phyloP scores from a whole-genome alignment of 2,888 invertebrate genomes.

The Clitarchus hookeri region DNA sequence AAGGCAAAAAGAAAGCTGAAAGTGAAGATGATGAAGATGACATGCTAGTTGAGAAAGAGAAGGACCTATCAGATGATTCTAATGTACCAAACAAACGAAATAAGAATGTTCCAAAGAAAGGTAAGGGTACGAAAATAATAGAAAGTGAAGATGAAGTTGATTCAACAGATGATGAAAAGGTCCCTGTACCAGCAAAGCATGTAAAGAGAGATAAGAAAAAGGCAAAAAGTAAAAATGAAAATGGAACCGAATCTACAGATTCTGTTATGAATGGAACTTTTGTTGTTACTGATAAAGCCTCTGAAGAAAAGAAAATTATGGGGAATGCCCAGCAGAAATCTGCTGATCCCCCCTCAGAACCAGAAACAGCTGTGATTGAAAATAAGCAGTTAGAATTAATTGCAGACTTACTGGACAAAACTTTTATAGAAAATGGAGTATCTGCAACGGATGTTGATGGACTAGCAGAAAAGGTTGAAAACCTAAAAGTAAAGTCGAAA shows the following conservation, averaged over 20 bases:
- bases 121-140: slow-evolving; percentile 22
- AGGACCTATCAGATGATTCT: slow-evolving; percentile 57
- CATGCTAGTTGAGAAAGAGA: slow-evolving; percentile 47
- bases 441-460: slow-evolving; percentile 49
- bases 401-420: slow-evolving; percentile 18
- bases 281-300: neutral
- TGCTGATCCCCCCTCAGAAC: neutral
- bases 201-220: slow-evolving; percentile 46
- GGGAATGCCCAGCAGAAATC: neutral
- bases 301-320: neutral
- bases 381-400: slow-evolving; percentile 34
- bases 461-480: slow-evolving; percentile 47
- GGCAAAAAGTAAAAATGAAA: slow-evolving; percentile 53
- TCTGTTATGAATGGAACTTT: slow-evolving; percentile 53
- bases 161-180: neutral
- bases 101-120: slow-evolving; percentile 27
- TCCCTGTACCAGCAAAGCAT: neutral
- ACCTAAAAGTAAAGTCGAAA: slow-evolving; percentile 32
- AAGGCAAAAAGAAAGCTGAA: slow-evolving; percentile 37
- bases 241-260: slow-evolving; percentile 50
- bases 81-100: neutral
- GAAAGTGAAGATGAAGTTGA: slow-evolving; percentile 43
- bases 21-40: slow-evolving; percentile 38
- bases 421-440: slow-evolving; percentile 30
- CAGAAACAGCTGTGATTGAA: slow-evolving; percentile 3